Base-by-base conservation (phyloP, 2,888 invertebrate genomes). In the Torymus auratus region DNA sequence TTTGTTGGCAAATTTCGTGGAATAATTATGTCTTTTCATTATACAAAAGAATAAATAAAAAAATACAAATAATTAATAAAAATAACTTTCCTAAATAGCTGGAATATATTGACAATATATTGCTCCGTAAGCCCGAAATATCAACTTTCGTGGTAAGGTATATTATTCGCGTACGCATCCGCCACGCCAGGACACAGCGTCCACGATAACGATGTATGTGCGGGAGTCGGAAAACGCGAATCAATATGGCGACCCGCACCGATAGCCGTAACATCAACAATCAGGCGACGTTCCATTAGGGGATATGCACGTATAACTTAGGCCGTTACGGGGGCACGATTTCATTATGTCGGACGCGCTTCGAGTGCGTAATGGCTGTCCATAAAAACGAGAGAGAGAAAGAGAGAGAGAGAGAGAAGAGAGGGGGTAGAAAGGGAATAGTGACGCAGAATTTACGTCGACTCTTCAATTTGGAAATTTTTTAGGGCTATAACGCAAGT, bases 381-480 rank as follows among this genome's bases (percentile, higher is more conserved):
- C 52, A 65, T 69, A 65, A 68, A 72, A 68, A 75, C 23, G 52
- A 67, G 17, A 50, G 67, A 58, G n/a, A 73, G 53, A 64, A 0
- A 62, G 41, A 50, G 11, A 7, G 20, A 41, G 15, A 17, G 52
- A 50, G 50, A 4, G 56, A 41, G n/a, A 52, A 28, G 14, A 14
- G 10, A 53, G 65, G 20, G 28, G 11, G 17, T 52, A 20, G 56
- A 17, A 50, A 55, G 15, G n/a, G n/a, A 20, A 23, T 20, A 10
- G 52, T 20, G 23, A 65, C 15, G 15, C 7, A 28, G 28, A 28
- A 28, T 11, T 58, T 0, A 12, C 23, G 72, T 41, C 23, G 20
- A 61, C 61, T n/a, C 23, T 78, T 80, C 69, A 74, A 70, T 80
- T 80, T 74, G 58, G 69, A 65, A 70, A 80, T 74, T 80, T 80